A percentile compares a stretch with the other conserved stretches of the same genome.
phyloP scores from a whole-genome alignment of 2,113 vertebrate genomes.

The Isurus oxyrinchus region DNA sequence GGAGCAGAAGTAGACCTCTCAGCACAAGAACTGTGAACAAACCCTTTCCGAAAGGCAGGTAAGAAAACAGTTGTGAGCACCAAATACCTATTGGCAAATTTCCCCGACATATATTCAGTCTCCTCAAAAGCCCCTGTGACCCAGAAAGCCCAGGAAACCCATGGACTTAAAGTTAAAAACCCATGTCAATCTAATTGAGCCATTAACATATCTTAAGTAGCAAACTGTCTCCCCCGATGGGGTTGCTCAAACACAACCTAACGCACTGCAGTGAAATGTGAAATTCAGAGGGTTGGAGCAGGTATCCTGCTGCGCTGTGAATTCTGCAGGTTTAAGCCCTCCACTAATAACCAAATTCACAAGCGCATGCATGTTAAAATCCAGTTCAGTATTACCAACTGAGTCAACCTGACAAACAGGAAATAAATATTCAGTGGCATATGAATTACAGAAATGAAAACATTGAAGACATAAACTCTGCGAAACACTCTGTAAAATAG shows the following conservation, averaged over 20 bases:
- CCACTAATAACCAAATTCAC: background rate
- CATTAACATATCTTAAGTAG: no score
- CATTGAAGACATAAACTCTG: background rate
- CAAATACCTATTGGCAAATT: background rate
- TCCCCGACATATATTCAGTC: background rate
- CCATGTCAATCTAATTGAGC: no score
- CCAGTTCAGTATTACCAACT: background rate
- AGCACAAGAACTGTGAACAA: background rate
- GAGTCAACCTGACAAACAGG: background rate
- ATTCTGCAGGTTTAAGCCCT: no score
- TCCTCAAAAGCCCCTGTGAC: background rate
- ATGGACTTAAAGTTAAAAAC: background rate
- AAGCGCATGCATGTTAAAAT: background rate
- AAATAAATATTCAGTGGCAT: background rate
- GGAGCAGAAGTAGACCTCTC: background rate
- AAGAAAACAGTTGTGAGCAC: background rate
- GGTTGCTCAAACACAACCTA: background rate
- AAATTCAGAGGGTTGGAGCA: background rate
- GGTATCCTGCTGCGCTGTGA: background rate
- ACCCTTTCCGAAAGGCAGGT: background rate
- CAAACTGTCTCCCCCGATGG: no score
- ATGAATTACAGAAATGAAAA: background rate
- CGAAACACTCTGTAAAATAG: background rate
- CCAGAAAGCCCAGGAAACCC: background rate
- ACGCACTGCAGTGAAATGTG: background rate